phyloP scores from a whole-genome alignment of 2,797 vertebrate genomes.

The Cossypha heuglini region DNA sequence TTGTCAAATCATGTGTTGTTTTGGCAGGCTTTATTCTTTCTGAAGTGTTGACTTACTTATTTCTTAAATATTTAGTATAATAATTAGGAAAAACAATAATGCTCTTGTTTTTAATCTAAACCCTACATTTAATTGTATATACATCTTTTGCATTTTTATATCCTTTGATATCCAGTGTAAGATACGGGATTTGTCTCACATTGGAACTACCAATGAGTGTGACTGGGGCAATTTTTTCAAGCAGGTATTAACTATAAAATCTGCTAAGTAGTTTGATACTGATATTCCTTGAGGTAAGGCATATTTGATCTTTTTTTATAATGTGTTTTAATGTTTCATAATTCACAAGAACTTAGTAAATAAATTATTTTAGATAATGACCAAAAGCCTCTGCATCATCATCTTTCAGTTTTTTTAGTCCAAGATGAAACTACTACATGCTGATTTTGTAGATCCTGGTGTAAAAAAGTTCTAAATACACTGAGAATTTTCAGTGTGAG shows the following conservation, averaged over 20 bases:
- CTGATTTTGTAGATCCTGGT: not conserved
- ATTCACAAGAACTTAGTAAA: not conserved
- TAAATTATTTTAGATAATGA: not conserved
- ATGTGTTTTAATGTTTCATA: not conserved
- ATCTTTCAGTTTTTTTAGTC: not conserved
- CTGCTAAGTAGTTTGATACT: constrained; percentile 28
- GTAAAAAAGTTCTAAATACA: constrained; percentile 31
- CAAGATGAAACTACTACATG: not conserved
- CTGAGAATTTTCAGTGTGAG: not conserved
- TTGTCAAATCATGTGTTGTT: not conserved
- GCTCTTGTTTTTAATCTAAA: not conserved
- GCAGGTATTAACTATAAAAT: not conserved
- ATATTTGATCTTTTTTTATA: not conserved
- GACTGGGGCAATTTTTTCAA: constrained; percentile 52
- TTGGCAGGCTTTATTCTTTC: not conserved
- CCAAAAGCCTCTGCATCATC: not conserved
- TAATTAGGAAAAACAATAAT: not conserved
- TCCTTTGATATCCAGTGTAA: constrained; percentile 17
- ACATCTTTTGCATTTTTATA: not conserved
- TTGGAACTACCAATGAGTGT: constrained; percentile 42
- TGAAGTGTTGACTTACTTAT: not conserved
- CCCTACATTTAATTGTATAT: not conserved
- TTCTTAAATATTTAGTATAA: constrained; percentile 3
- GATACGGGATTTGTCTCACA: not conserved
- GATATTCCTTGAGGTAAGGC: constrained; percentile 26